phyloP scores from a whole-genome alignment of 1,140 invertebrate genomes.

The Drosophila equinoxialis region DNA sequence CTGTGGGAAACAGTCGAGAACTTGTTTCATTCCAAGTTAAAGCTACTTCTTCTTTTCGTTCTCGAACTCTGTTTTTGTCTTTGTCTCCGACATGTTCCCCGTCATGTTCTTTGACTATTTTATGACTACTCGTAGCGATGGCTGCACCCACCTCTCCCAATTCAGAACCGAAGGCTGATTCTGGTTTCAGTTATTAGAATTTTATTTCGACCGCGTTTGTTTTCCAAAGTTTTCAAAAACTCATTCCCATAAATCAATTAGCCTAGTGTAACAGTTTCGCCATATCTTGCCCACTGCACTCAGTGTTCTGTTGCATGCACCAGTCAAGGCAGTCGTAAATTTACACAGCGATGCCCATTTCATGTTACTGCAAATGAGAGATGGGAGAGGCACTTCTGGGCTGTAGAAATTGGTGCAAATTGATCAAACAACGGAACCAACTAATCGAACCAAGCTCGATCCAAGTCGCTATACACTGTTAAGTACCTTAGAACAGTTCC shows the following conservation, averaged over 20 bases:
- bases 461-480: background rate
- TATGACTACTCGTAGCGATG: constrained; percentile 27
- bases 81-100: constrained; percentile 25
- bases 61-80: background rate
- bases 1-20: constrained; percentile 72
- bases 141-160: constrained; percentile 46
- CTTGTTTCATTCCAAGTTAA: constrained; percentile 49
- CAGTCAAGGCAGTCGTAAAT: constrained; percentile 63
- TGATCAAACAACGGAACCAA: constrained; percentile 37
- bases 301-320: constrained; percentile 34
- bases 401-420: constrained; percentile 40
- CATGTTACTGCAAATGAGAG: constrained; percentile 64
- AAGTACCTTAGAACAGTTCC: background rate
- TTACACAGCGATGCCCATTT: constrained; percentile 57
- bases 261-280: constrained; percentile 59
- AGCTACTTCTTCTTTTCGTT: constrained; percentile 23
- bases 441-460: background rate
- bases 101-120: constrained; percentile 50
- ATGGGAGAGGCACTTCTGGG: constrained; percentile 24
- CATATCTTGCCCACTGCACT: background rate
- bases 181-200: constrained; percentile 29
- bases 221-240: constrained; percentile 44
- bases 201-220: constrained; percentile 35
- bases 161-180: constrained; percentile 25
- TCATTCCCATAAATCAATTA: constrained; percentile 72